These are phyloP conservation scores for Eledona agricola DNA, from an alignment of 2,888 invertebrate species.

Conservation along the genomic window DNA sequence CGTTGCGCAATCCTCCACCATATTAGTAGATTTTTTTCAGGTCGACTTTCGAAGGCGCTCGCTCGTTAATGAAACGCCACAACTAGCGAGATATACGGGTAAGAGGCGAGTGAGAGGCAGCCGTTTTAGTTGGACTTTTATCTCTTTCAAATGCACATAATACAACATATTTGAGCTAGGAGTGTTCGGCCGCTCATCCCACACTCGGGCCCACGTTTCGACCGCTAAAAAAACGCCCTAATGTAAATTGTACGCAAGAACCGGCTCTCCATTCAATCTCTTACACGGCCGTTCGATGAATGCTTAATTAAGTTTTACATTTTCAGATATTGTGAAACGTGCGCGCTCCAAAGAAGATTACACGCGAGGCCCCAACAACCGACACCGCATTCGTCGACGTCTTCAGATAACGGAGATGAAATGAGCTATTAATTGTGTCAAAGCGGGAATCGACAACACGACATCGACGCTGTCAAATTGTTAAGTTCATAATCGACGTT, in stretches of 20 bases:
- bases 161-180: slow-evolving; percentile 54
- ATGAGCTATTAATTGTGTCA: too few relatives aligned
- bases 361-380: too few relatives aligned
- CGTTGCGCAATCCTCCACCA: slow-evolving; percentile 13
- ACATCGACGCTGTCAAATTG: too few relatives aligned
- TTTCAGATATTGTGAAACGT: slow-evolving; percentile 49
- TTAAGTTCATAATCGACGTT: too few relatives aligned
- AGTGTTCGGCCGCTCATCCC: slow-evolving; percentile 51
- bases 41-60: slow-evolving; percentile 17
- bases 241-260: slow-evolving; percentile 41
- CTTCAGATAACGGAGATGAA: too few relatives aligned
- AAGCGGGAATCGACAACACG: too few relatives aligned
- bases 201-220: slow-evolving; percentile 51
- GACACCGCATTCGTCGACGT: too few relatives aligned
- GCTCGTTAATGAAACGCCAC: slow-evolving; percentile 15
- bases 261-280: slow-evolving; percentile 41
- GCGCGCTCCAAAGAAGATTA: slow-evolving; percentile 7
- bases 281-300: slow-evolving; percentile 46
- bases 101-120: slow-evolving; percentile 29
- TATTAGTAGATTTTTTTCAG: slow-evolving; percentile 7
- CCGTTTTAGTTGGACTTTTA: slow-evolving; percentile 39
- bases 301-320: slow-evolving; percentile 50
- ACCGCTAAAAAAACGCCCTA: slow-evolving; percentile 46
- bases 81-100: slow-evolving; percentile 13
- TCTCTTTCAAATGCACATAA: slow-evolving; percentile 50